phyloP scores from a whole-genome alignment of 1,140 invertebrate species.

The Branchinecta lynchi region DNA sequence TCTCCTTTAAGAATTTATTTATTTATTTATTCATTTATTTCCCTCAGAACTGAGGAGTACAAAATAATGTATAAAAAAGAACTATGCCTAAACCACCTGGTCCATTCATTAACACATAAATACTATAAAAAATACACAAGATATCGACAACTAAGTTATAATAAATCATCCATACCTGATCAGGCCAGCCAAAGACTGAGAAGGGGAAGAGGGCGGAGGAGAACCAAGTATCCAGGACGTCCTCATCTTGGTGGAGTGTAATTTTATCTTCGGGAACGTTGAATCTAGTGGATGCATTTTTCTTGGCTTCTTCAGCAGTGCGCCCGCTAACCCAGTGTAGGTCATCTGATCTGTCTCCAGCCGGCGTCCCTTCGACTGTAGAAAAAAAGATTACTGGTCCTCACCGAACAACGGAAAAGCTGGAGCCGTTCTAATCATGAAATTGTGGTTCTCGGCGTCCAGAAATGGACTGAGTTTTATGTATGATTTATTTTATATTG shows the following conservation, averaged over 20 bases:
- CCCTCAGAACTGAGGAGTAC: no score
- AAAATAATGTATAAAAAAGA: no score
- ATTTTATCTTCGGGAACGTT: conserved; percentile 50
- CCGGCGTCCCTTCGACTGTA: conserved; percentile 10
- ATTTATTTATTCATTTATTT: no score
- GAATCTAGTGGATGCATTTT: conserved; percentile 69
- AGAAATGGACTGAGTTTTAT: no score
- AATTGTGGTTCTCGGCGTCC: no score
- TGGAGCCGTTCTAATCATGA: not conserved
- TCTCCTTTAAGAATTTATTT: not conserved
- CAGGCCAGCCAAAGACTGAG: conserved; percentile 94
- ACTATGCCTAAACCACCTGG: no score
- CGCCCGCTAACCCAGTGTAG: conserved; percentile 81
- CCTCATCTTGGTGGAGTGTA: conserved; percentile 63
- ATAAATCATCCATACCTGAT: conserved; percentile 37
- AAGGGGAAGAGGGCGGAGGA: conserved; percentile 94
- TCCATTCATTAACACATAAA: no score
- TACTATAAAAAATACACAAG: no score
- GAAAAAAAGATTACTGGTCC: conserved; percentile 15
- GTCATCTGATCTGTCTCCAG: conserved; percentile 38
- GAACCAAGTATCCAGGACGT: conserved; percentile 99
- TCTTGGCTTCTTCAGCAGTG: conserved; percentile 60
- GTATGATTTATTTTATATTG: no score
- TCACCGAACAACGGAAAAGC: not conserved
- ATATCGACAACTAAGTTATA: no score